Conservation (phyloP, 2,113 vertebrate species). For the Ondatra zibethicus region DNA sequence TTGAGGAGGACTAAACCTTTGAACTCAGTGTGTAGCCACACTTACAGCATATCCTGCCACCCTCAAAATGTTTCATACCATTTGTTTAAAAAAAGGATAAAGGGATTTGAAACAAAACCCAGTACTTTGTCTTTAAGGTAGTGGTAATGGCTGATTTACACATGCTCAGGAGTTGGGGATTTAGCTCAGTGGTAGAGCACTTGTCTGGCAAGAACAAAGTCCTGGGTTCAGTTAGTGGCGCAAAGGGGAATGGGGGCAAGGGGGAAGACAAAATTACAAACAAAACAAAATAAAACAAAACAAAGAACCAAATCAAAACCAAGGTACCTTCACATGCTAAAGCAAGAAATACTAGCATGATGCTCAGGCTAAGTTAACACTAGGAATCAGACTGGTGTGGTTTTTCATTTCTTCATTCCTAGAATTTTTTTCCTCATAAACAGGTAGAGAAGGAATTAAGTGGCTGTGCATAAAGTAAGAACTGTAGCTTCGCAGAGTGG, state of each 20-base stretch:
- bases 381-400: background rate
- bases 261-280: background rate
- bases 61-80: background rate
- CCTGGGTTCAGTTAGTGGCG: background rate
- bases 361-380: background rate
- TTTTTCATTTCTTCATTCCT: conserved; percentile 10
- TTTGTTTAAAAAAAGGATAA: background rate
- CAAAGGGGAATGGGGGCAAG: background rate
- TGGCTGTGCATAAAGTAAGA: background rate
- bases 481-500: background rate
- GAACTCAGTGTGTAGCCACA: conserved; percentile 24
- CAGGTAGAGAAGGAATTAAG: background rate
- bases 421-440: background rate
- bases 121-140: background rate
- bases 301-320: background rate
- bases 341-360: background rate
- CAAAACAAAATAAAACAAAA: background rate
- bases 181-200: background rate
- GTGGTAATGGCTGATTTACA: background rate
- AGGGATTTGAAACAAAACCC: background rate
- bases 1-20: background rate
- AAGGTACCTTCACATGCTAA: background rate
- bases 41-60: background rate
- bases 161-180: background rate
- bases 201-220: background rate